Evolutionary conservation across 2,113 vertebrate genomes (phyloP).

Genomic region (Neotoma lepida): DNA sequence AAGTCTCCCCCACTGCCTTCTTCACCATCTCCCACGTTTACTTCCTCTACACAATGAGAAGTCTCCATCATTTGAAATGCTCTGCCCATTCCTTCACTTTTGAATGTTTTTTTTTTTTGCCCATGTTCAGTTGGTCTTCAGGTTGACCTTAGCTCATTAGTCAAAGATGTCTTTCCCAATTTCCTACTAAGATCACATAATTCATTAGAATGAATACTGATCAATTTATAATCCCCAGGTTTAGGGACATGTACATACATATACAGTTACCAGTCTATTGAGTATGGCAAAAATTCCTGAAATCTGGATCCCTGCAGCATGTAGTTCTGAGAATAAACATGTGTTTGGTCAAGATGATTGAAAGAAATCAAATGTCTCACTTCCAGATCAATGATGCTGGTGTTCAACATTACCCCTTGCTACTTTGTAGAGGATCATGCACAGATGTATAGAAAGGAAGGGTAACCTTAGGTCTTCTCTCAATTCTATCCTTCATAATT

Average conservation of each 20-base stretch:
- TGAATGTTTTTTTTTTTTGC: neutral
- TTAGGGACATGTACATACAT: neutral
- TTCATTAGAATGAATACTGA: neutral
- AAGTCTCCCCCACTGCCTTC: too few relatives aligned
- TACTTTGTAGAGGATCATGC: neutral
- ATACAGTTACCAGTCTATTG: neutral
- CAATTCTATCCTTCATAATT: neutral
- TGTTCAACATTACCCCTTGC: neutral
- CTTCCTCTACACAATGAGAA: neutral
- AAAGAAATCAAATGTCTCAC: neutral
- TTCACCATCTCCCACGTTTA: neutral
- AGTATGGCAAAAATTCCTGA: neutral
- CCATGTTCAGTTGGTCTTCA: neutral
- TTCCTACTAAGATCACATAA: neutral
- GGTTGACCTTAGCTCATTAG: neutral
- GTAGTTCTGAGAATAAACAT: neutral
- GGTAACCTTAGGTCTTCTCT: neutral
- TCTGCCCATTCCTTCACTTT: neutral
- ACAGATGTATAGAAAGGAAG: neutral
- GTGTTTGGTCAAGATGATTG: neutral
- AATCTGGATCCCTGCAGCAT: neutral
- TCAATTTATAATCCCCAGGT: neutral
- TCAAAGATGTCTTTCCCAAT: neutral
- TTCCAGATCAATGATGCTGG: neutral
- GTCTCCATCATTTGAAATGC: neutral